Evolutionary conservation across 2,888 invertebrate genomes (phyloP), one percentile per base, ranked within the genome.

Genomic region (Caenorhabditis afra): DNA sequence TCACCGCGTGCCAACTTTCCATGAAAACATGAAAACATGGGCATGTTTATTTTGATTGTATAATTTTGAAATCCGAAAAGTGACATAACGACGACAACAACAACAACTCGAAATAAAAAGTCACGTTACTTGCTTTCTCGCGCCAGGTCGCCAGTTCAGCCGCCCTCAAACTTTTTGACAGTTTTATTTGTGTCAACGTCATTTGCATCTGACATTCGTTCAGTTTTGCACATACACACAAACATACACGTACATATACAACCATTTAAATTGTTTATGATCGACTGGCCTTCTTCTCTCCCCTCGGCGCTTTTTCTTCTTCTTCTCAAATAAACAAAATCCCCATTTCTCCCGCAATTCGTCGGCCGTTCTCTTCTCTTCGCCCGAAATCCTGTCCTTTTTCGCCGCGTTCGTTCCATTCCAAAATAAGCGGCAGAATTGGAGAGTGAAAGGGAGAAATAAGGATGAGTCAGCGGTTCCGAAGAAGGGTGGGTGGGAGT

Each of bases 211-310:
- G 29, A 29, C 29, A 7, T 29, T 29, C 29, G 29, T 29, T 29
- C 29, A 29, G 29, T 29, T 29, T 29, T 29, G 29, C 29, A 29
- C 29, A 29, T 29, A 35, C 50, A 50, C 50, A 49, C 18, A 41
- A 1, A 41, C n/a, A 41, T n/a, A n/a, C n/a, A n/a, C n/a, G n/a
- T 39, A 29, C 35, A 52, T 53, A 70, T 55, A 62, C 53, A 62
- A 55, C 53, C 61, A 41, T 70, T 70, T 59, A 37, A 70, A 55
- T 62, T 70, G 70, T 70, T 70, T 62, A 70, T 70, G 53, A 59
- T 70, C 18, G 44, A 70, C 45, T 52, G 4, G 29, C 7, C 29
- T 3, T 7, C 4, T 11, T 41, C 41, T 8, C 37, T 49, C 55
- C 55, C 44, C 37, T 37, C 8, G n/a, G n/a, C n/a, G n/a, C n/a